These are phyloP conservation scores for Urocitellus parryii DNA, from an alignment of 2,113 vertebrate genomes.

Conservation along the genomic window DNA sequence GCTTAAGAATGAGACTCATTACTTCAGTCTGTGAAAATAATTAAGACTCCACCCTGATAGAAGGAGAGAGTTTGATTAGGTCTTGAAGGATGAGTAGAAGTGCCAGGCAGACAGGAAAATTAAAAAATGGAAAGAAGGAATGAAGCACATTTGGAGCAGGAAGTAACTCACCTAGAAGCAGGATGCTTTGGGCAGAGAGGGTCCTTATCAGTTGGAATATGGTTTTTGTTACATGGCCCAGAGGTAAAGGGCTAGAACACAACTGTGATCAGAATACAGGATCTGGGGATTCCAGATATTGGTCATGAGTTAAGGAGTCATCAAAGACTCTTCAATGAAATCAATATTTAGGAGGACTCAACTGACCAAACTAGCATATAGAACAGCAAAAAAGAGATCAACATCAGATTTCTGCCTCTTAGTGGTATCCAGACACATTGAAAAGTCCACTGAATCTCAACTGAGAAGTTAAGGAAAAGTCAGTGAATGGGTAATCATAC, in stretches of 20 bases:
- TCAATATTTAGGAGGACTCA: not conserved
- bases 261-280: not conserved
- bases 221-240: too few relatives aligned
- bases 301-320: not conserved
- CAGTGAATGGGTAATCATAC: not conserved
- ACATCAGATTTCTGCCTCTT: not conserved
- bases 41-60: rapidly evolving
- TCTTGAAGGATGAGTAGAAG: not conserved
- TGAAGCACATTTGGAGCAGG: not conserved
- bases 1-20: not conserved
- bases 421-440: not conserved
- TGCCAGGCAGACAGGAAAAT: not conserved
- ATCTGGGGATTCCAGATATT: not conserved
- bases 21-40: not conserved
- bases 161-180: not conserved
- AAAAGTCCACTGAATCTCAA: not conserved
- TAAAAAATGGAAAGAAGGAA: not conserved
- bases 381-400: not conserved
- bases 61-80: not conserved
- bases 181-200: not conserved
- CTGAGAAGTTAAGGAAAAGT: not conserved
- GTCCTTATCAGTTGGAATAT: too few relatives aligned
- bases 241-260: rapidly evolving
- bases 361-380: not conserved
- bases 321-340: not conserved